A percentile compares a stretch with the other conserved stretches of the same genome.
phyloP scores from a whole-genome alignment of 2,113 vertebrate genomes.

The Mola mola region DNA sequence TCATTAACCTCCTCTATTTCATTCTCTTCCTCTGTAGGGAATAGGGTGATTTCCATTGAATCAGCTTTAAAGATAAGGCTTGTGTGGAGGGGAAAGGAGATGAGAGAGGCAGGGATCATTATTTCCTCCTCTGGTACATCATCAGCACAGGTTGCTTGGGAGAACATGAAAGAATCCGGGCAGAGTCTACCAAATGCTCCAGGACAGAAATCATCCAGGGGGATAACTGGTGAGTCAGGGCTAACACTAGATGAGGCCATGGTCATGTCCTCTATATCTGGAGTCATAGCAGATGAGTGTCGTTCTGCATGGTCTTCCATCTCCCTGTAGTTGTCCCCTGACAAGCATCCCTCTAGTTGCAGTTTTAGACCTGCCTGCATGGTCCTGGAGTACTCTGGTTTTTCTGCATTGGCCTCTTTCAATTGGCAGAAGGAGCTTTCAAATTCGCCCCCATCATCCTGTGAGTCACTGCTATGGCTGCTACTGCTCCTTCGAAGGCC shows the following conservation, averaged over 20 bases:
- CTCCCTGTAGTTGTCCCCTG: constrained; percentile 68
- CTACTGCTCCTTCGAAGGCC: constrained; percentile 74
- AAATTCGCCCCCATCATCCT: constrained; percentile 72
- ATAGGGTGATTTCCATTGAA: constrained; percentile 89
- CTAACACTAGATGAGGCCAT: constrained; percentile 65
- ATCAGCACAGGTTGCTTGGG: constrained; percentile 73
- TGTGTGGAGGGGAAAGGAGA: constrained; percentile 90
- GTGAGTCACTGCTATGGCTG: constrained; percentile 76
- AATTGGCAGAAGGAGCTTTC: constrained; percentile 69
- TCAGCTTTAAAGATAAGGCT: constrained; percentile 94
- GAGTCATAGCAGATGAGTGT: constrained; percentile 60
- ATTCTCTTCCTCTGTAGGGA: constrained; percentile 80
- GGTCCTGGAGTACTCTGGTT: constrained; percentile 45
- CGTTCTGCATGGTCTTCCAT: constrained; percentile 61
- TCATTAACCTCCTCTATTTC: constrained; percentile 61
- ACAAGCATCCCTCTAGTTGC: constrained; percentile 74
- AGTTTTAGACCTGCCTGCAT: constrained; percentile 69
- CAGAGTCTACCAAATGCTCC: constrained; percentile 70
- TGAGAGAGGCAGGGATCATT: constrained; percentile 90
- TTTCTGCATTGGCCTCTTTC: constrained; percentile 43
- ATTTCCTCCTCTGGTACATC: constrained; percentile 78
- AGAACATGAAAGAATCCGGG: constrained; percentile 76
- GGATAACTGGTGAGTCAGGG: constrained; percentile 63
- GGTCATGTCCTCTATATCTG: constrained; percentile 75
- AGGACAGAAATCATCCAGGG: constrained; percentile 64